Evolutionary conservation across 30 jellyfish, hydroid and myxozoan species (phyloP).

Genomic region (Mastigias papua): DNA sequence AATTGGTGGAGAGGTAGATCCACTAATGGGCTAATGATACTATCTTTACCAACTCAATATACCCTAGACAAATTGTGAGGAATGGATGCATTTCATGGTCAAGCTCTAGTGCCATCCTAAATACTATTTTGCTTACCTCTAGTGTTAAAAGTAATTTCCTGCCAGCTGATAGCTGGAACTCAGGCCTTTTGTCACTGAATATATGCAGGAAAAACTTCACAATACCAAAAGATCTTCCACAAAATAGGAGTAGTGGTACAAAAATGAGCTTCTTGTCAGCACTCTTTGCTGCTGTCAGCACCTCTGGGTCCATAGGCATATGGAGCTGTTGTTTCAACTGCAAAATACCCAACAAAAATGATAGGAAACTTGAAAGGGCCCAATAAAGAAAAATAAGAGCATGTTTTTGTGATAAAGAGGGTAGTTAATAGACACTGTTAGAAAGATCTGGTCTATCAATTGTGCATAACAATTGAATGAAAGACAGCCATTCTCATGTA

Average conservation of each 20-base stretch:
- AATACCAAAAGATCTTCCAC: conserved; percentile 89
- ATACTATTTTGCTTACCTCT: conserved; percentile 58
- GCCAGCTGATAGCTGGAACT: background rate
- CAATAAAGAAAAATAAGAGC: too few relatives aligned
- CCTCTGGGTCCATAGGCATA: conserved; percentile 44
- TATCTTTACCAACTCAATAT: too few relatives aligned
- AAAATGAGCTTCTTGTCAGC: conserved; percentile 87
- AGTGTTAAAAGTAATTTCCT: conserved; percentile 66
- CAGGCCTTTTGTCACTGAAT: background rate
- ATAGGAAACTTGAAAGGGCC: too few relatives aligned
- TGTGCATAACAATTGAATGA: too few relatives aligned
- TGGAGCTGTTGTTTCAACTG: conserved; percentile 26
- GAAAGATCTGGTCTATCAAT: too few relatives aligned
- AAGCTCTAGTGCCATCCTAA: background rate
- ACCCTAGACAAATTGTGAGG: too few relatives aligned
- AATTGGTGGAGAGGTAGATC: too few relatives aligned
- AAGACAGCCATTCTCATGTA: too few relatives aligned
- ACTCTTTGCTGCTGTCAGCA: conserved; percentile 76
- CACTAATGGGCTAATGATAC: too few relatives aligned
- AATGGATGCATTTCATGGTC: conserved; percentile 26
- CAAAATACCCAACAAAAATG: too few relatives aligned
- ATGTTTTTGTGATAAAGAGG: too few relatives aligned
- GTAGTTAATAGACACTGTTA: too few relatives aligned
- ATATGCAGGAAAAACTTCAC: conserved; percentile 71
- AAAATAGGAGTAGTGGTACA: conserved; percentile 79